Evolutionary conservation across 2,113 vertebrate genomes (phyloP).

Genomic region (Typhlomys cinereus): DNA sequence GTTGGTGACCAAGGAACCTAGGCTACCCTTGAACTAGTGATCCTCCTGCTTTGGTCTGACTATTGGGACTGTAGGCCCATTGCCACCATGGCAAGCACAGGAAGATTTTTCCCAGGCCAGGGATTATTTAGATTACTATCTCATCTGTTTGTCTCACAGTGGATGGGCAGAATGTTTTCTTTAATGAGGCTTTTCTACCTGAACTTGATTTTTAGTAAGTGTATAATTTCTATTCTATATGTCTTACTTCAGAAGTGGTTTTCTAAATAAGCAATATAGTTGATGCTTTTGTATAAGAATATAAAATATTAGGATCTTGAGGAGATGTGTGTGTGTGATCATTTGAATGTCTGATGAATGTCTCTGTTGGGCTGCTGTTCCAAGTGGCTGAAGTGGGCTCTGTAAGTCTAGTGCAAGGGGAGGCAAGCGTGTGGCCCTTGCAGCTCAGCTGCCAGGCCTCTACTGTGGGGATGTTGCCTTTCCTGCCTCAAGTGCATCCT

Average conservation of each 20-base stretch:
- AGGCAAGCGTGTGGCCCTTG: constrained; percentile 55
- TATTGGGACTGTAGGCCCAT: not conserved
- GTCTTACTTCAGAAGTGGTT: constrained; percentile 60
- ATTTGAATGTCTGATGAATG: constrained; percentile 61
- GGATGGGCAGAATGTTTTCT: not conserved
- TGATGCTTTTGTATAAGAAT: constrained; percentile 59
- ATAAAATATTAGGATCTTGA: constrained; percentile 55
- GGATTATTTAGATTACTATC: constrained; percentile 1
- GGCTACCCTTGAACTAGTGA: not conserved
- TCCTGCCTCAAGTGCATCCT: constrained; percentile 65
- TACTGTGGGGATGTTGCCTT: constrained; percentile 54
- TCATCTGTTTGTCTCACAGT: constrained; percentile 15
- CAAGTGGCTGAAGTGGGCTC: constrained; percentile 59
- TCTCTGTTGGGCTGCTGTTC: constrained; percentile 69
- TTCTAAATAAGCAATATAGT: constrained; percentile 58
- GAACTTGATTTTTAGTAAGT: constrained; percentile 59
- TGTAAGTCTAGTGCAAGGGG: constrained; percentile 26
- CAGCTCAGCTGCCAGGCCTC: constrained; percentile 53
- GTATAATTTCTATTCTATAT: constrained; percentile 51
- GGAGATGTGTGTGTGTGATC: constrained; percentile 44
- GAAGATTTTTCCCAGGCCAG: constrained; percentile 3
- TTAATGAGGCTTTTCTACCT: constrained; percentile 41
- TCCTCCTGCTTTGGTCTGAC: not conserved
- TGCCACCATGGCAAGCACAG: not conserved
- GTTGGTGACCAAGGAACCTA: too few relatives aligned